Percentiles rank a stretch among this genome's conserved stretches.
phyloP scores from a whole-genome alignment of 1,140 invertebrate genomes.

The Pseudomyrmex gracilis region DNA sequence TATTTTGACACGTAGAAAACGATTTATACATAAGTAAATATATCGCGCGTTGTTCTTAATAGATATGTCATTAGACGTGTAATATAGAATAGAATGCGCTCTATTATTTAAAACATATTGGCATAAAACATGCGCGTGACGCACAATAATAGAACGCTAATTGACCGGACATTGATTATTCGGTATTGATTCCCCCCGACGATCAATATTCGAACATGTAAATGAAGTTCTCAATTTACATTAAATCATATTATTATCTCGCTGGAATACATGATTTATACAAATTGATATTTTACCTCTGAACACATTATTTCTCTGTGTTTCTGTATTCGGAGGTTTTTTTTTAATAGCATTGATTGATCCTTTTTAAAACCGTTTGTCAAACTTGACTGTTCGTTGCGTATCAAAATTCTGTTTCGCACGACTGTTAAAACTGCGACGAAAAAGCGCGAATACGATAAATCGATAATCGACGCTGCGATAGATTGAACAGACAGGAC shows the following conservation, averaged over 20 bases:
- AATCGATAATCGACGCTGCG: slow-evolving; percentile 37
- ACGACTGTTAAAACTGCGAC: neutral
- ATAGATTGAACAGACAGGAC: slow-evolving; percentile 22
- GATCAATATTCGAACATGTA: too few species aligned
- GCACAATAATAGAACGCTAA: slow-evolving; percentile 9
- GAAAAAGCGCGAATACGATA: slow-evolving; percentile 6
- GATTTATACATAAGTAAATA: slow-evolving; percentile 40
- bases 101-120: too few species aligned
- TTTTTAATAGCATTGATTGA: too few species aligned
- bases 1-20: neutral
- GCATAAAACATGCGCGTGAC: too few species aligned
- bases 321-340: too few species aligned
- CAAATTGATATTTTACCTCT: neutral
- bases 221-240: slow-evolving; percentile 4
- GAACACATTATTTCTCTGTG: too few species aligned
- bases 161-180: neutral
- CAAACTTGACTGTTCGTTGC: slow-evolving; percentile 27
- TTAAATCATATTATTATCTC: slow-evolving; percentile 9
- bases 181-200: slow-evolving; percentile 10
- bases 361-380: neutral
- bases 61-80: slow-evolving; percentile 25
- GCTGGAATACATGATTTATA: neutral
- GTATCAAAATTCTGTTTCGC: slow-evolving; percentile 8
- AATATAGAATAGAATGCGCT: neutral
- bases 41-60: slow-evolving; percentile 39